Evolutionary conservation across 35 echinoderm and acorn worm genomes (phyloP), one percentile per base, ranked within the genome.

Genomic region (Anneissia japonica): DNA sequence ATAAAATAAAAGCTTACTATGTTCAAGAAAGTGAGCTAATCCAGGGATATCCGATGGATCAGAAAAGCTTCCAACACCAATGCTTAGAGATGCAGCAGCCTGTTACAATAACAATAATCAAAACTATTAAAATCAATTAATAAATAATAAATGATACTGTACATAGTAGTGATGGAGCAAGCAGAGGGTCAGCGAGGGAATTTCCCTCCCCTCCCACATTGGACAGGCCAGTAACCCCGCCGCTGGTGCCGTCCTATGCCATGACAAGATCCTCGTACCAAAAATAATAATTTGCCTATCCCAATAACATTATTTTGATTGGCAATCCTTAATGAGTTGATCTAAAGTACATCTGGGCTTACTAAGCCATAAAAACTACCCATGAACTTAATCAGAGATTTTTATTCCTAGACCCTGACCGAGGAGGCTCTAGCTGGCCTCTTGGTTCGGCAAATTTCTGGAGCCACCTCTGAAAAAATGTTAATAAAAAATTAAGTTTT

Each of bases 11-110:
- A 77, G 83, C 95, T 93, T 91, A 97, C 95, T 93, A 46, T 97
- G 95, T 93, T 93, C 95, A 11, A 99, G 79, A 46, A 99, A 99
- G 79, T 99, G 96, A 30, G 96, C 92, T 26, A 99, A 84, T 6
- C 96, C 96, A 77, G 96, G 96, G 23, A 99, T 94, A 26, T 99
- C 96, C 31, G 90, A 77, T 33, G 96, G 96, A 55, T 99, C 96
- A 72, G 92, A 91, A 43, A 99, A 99, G 77, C 92, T 94, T 1
- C 96, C 96, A 46, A 99, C 89, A 37, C 96, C 96, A 76, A 99
- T 86, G 84, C 96, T 91, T 3, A 99, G 74, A 83, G 96, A 92
- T 30, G 96, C 96, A 32, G 96, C 92, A 35, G 92, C 96, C 96
- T 99, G 73, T 28, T 36, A 73, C 14, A 72, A 35, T 46, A 39